A percentile compares a stretch with the other conserved stretches of the same genome.
phyloP scores from a whole-genome alignment of 2,888 invertebrate genomes.

The Lasius fuliginosus region DNA sequence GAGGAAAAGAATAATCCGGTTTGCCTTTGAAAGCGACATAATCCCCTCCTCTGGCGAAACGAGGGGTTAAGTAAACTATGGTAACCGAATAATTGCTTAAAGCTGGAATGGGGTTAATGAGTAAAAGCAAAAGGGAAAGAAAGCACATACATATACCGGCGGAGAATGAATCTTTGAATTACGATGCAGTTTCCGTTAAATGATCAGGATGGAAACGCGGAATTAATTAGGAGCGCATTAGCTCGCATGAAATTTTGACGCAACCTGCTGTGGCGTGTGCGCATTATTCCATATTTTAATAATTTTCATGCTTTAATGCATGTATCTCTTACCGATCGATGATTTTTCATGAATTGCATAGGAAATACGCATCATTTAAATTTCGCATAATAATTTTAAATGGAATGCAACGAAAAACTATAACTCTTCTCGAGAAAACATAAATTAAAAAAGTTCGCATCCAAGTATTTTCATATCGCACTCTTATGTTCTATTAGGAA shows the following conservation, averaged over 20 bases:
- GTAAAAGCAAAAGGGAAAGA: neutral
- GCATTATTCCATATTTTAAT: conserved; percentile 34
- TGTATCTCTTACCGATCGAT: neutral
- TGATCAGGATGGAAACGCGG: conserved; percentile 2
- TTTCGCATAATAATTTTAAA: neutral
- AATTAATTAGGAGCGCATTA: conserved; percentile 46
- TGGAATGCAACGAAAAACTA: neutral
- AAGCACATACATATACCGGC: neutral
- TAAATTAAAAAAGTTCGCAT: conserved; percentile 6
- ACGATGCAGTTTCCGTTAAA: neutral
- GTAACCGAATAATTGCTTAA: conserved; percentile 61
- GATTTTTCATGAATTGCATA: neutral
- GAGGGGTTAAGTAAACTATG: conserved; percentile 59
- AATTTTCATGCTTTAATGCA: conserved; percentile 19
- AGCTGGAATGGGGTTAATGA: neutral
- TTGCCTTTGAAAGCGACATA: conserved; percentile 60
- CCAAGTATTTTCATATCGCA: neutral
- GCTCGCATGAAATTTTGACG: conserved; percentile 30
- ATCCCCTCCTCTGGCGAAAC: conserved; percentile 49
- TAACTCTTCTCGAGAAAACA: neutral
- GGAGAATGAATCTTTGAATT: neutral
- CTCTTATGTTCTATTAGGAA: neutral
- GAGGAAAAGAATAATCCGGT: conserved; percentile 62
- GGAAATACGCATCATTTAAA: neutral
- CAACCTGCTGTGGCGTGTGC: neutral